These are phyloP conservation scores for Musca domestica DNA, from an alignment of 1,140 invertebrate genomes.

Conservation along the genomic window DNA sequence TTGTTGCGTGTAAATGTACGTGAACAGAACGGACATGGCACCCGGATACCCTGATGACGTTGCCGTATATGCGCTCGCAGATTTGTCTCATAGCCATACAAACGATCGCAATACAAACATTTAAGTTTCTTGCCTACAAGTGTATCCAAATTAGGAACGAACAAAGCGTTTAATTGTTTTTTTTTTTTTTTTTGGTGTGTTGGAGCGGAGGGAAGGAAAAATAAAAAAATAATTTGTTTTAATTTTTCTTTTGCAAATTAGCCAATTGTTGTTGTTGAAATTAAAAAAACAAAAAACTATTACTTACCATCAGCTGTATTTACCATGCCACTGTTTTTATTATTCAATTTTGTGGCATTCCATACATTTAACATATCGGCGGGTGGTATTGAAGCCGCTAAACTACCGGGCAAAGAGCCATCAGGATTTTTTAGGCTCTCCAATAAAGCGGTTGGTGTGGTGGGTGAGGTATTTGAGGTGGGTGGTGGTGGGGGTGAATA, in stretches of 20 bases:
- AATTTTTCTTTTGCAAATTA: neutral
- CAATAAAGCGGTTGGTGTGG: constrained; percentile 55
- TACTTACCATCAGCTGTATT: constrained; percentile 51
- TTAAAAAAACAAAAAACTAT: too few relatives aligned
- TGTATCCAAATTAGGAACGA: neutral
- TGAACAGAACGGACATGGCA: constrained; percentile 82
- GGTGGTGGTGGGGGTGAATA: constrained; percentile 55
- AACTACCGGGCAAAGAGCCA: constrained; percentile 44
- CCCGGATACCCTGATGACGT: constrained; percentile 84
- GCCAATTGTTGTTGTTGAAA: too few relatives aligned
- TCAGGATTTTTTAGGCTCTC: constrained; percentile 58
- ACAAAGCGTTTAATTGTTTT: neutral
- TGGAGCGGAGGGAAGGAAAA: too few relatives aligned
- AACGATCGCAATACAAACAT: constrained; percentile 85
- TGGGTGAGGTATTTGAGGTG: constrained; percentile 56
- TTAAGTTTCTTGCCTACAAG: constrained; percentile 80
- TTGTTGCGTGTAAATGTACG: constrained; percentile 91
- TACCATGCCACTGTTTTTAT: constrained; percentile 50
- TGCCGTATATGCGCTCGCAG: constrained; percentile 85
- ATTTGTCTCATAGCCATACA: constrained; percentile 92
- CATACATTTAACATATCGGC: constrained; percentile 54
- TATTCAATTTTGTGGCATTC: constrained; percentile 54
- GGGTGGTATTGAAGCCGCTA: constrained; percentile 50
- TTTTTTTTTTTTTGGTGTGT: neutral
- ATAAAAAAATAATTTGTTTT: too few relatives aligned